These are phyloP conservation scores for Odontomachus brunneus DNA, from an alignment of 1,140 invertebrate species.

Conservation along the genomic window DNA sequence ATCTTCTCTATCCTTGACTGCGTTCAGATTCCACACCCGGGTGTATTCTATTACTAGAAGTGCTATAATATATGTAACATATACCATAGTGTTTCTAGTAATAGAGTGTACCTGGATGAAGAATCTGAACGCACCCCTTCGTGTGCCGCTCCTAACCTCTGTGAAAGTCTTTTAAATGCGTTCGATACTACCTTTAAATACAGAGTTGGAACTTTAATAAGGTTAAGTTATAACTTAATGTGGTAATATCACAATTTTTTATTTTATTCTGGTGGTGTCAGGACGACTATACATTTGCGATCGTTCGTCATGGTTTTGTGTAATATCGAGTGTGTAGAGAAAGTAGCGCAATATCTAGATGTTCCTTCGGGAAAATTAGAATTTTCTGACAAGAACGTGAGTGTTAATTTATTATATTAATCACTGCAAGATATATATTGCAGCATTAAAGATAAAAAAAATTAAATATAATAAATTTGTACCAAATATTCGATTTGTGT, in stretches of 20 bases:
- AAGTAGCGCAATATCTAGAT: slow-evolving; percentile 79
- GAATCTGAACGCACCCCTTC: too few relatives aligned
- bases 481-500: slow-evolving; percentile 10
- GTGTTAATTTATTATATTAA: slow-evolving; percentile 58
- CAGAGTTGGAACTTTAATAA: too few relatives aligned
- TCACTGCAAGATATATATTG: not conserved
- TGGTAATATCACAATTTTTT: not conserved
- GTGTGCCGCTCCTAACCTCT: too few relatives aligned
- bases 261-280: not conserved
- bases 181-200: too few relatives aligned
- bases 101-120: too few relatives aligned
- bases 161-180: too few relatives aligned
- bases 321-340: slow-evolving; percentile 78
- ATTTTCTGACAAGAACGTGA: slow-evolving; percentile 80
- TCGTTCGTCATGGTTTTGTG: slow-evolving; percentile 78
- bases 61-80: too few relatives aligned
- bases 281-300: not conserved
- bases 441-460: not conserved
- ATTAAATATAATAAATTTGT: not conserved
- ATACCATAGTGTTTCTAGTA: too few relatives aligned
- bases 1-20: too few relatives aligned
- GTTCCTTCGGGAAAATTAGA: slow-evolving; percentile 74
- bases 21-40: too few relatives aligned
- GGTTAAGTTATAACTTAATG: too few relatives aligned
- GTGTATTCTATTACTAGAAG: too few relatives aligned